These are phyloP conservation scores for Naja naja DNA, from an alignment of 2,113 vertebrate genomes.

Conservation along the genomic window DNA sequence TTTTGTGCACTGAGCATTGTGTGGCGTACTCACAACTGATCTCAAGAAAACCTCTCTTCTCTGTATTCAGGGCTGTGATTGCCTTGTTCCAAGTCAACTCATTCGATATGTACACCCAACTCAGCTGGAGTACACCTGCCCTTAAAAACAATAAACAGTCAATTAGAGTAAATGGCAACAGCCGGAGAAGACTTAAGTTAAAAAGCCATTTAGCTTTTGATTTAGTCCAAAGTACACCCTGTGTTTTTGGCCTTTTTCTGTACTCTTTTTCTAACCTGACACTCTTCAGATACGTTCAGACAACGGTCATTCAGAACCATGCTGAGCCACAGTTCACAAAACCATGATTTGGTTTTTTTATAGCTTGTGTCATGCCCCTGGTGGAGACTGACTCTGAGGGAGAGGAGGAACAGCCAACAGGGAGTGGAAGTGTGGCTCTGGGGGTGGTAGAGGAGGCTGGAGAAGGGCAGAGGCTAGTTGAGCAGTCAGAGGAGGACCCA, in stretches of 20 bases:
- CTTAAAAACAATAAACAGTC: neutral
- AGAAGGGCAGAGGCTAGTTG: no score
- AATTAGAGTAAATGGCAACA: neutral
- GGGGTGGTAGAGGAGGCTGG: no score
- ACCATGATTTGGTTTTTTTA: neutral
- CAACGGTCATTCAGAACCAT: neutral
- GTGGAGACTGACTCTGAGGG: no score
- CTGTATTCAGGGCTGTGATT: neutral
- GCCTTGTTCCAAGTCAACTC: neutral
- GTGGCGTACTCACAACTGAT: neutral
- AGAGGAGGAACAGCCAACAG: no score
- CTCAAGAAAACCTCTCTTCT: neutral
- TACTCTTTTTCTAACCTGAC: neutral
- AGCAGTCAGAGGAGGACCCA: no score
- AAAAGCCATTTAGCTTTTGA: neutral
- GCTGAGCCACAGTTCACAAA: neutral
- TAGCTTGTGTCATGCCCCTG: no score
- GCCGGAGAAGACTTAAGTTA: neutral
- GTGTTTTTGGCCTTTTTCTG: neutral
- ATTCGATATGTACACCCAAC: neutral
- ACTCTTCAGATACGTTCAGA: neutral
- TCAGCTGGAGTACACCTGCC: neutral
- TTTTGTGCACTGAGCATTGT: neutral
- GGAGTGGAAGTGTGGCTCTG: no score
- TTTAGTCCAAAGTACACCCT: neutral